phyloP scores from a whole-genome alignment of 2,797 vertebrate genomes.

The Luscinia megarhynchos region DNA sequence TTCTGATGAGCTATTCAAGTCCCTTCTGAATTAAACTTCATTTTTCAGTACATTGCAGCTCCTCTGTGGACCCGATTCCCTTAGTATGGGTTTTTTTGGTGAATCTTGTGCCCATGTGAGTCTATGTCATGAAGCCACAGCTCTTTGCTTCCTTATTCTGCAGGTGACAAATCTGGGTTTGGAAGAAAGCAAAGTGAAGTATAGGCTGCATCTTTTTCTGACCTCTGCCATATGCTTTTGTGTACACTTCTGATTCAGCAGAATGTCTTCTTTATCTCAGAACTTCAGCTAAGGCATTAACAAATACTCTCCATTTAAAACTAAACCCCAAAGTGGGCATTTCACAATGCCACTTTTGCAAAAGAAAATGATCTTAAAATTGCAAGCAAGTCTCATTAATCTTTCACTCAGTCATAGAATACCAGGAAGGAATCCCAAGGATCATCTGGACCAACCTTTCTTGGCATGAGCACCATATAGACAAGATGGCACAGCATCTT shows the following conservation, averaged over 20 bases:
- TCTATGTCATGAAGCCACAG: neutral
- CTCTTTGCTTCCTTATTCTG: neutral
- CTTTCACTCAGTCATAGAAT: neutral
- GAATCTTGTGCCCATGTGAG: neutral
- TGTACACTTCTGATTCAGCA: neutral
- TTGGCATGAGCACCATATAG: neutral
- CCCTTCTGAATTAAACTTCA: neutral
- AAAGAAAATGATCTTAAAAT: neutral
- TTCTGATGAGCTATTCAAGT: neutral
- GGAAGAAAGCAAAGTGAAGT: neutral
- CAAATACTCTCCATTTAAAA: neutral
- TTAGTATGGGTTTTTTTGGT: neutral
- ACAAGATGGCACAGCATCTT: neutral
- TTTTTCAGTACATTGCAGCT: neutral
- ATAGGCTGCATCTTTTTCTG: neutral
- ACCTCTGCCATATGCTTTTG: neutral
- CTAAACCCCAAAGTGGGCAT: neutral
- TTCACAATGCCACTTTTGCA: neutral
- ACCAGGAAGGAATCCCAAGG: neutral
- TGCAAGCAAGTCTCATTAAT: neutral
- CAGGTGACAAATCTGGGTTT: neutral
- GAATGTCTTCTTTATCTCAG: neutral
- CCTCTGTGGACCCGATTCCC: neutral
- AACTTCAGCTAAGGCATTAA: neutral
- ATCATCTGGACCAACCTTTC: neutral